These are phyloP conservation scores for Rallus crepitans DNA, from an alignment of 2,797 vertebrate genomes.

Conservation along the genomic window DNA sequence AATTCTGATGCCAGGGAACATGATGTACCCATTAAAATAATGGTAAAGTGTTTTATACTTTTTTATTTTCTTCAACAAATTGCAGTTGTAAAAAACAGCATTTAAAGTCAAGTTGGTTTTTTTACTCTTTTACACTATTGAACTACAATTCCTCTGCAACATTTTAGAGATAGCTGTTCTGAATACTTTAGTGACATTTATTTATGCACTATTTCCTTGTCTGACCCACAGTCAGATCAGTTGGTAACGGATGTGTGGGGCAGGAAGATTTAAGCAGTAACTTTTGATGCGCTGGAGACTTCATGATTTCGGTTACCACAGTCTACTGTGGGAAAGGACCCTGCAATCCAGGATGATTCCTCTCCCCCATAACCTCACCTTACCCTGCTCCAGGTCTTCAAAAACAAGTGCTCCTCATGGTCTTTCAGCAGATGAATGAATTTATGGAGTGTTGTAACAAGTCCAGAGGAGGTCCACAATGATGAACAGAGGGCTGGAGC, in stretches of 20 bases:
- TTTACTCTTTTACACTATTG: not conserved
- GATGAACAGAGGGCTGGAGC: no score
- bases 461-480: no score
- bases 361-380: not conserved
- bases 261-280: not conserved
- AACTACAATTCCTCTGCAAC: not conserved
- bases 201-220: not conserved
- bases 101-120: not conserved
- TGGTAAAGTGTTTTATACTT: not conserved
- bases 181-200: not conserved
- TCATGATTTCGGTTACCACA: not conserved
- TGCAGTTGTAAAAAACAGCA: not conserved
- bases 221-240: not conserved
- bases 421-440: not conserved
- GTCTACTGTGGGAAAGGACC: not conserved
- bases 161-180: not conserved
- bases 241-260: not conserved
- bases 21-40: constrained; percentile 46
- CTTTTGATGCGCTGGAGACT: not conserved
- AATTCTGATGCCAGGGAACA: constrained; percentile 32
- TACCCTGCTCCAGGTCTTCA: not conserved
- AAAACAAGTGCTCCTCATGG: not conserved
- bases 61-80: constrained; percentile 49
- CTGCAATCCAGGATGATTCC: not conserved
- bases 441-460: not conserved